Conservation (phyloP, 2,113 vertebrate genomes). For the Elaphurus davidianus region DNA sequence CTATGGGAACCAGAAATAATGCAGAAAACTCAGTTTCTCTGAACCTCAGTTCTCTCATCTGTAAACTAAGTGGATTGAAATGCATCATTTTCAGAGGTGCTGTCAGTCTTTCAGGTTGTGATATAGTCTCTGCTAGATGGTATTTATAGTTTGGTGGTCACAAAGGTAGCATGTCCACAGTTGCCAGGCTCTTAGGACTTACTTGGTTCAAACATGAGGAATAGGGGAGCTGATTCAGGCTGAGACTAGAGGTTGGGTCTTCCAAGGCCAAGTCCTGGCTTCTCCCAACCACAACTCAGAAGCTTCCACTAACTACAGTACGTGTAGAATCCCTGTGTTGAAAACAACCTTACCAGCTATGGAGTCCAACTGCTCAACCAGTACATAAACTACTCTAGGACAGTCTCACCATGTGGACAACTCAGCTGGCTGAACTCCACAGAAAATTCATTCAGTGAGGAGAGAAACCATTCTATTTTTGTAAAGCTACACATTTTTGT, state of each 20-base stretch:
- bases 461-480: not conserved
- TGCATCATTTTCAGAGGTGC: not conserved
- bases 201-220: not conserved
- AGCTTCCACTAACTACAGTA: not conserved
- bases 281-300: not conserved
- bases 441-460: not conserved
- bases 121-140: not conserved
- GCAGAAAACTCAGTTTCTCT: not conserved
- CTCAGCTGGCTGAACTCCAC: not conserved
- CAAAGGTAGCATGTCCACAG: not conserved
- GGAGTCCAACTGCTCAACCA: not conserved
- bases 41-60: not conserved
- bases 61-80: not conserved
- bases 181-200: not conserved
- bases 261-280: rapidly evolving
- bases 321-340: not conserved
- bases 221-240: not conserved
- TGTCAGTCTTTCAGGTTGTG: not conserved
- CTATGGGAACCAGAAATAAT: not conserved
- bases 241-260: not conserved
- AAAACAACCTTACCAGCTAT: not conserved
- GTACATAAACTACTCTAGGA: not conserved
- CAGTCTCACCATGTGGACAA: not conserved
- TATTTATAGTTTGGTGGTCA: not conserved
- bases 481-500: not conserved